These are phyloP conservation scores for Cydia amplana DNA, from an alignment of 1,140 invertebrate genomes.

Conservation along the genomic window DNA sequence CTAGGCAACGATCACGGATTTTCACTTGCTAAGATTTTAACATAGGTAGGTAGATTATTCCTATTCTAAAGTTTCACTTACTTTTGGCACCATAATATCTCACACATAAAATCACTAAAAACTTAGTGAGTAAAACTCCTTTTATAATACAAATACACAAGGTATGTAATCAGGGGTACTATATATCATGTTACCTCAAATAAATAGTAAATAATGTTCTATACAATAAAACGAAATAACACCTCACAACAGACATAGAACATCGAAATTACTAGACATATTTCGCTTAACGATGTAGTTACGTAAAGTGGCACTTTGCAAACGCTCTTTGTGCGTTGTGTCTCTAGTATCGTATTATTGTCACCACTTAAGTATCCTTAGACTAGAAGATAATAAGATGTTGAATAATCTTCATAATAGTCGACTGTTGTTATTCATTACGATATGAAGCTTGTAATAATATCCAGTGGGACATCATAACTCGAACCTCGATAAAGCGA, in stretches of 20 bases:
- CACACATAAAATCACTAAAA: no score
- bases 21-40: no score
- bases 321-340: background rate
- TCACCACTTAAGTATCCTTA: slow-evolving; percentile 13
- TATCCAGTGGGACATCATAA: no score
- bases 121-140: no score
- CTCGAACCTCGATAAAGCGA: no score
- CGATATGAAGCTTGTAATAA: background rate
- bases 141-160: background rate
- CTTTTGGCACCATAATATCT: no score
- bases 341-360: slow-evolving; percentile 8
- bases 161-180: background rate
- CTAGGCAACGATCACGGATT: no score
- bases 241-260: background rate
- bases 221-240: slow-evolving; percentile 1
- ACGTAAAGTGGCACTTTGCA: slow-evolving; percentile 22
- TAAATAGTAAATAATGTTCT: background rate
- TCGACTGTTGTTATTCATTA: background rate
- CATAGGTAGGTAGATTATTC: no score
- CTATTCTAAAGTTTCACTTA: no score
- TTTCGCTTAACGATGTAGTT: slow-evolving; percentile 9
- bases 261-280: slow-evolving; percentile 9
- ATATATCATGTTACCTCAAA: background rate
- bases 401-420: background rate
- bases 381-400: background rate